These are phyloP conservation scores for Hippoglossus stenolepis DNA, from an alignment of 2,113 vertebrate species.

Conservation along the genomic window DNA sequence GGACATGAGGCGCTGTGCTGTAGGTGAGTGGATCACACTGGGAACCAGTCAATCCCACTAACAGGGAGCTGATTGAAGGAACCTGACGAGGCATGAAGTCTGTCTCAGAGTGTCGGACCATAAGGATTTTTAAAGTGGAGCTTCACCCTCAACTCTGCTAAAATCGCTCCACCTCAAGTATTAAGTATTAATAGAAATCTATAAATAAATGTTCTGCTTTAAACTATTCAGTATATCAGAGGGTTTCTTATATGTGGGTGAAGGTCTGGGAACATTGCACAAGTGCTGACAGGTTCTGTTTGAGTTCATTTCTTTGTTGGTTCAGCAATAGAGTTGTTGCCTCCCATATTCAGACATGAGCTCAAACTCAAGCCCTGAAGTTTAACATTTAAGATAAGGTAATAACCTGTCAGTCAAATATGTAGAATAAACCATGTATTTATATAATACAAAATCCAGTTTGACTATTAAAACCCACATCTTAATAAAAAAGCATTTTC, in stretches of 20 bases:
- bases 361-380: too few species aligned
- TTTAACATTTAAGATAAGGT: not conserved
- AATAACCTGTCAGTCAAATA: not conserved
- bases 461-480: too few species aligned
- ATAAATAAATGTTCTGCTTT: constrained; percentile 24
- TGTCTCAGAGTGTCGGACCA: not conserved
- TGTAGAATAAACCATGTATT: not conserved
- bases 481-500: too few species aligned
- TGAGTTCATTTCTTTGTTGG: not conserved
- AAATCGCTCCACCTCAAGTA: constrained; percentile 12
- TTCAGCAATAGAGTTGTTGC: not conserved
- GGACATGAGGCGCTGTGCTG: constrained; percentile 93
- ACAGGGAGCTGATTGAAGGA: too few species aligned
- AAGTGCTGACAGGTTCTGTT: not conserved
- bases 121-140: not conserved
- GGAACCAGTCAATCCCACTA: constrained; percentile 20
- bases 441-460: too few species aligned
- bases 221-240: constrained; percentile 6
- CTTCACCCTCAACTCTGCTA: not conserved
- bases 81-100: not conserved
- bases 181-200: constrained; percentile 41
- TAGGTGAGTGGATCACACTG: constrained; percentile 79
- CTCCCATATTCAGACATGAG: not conserved
- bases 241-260: not conserved
- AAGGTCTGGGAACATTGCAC: not conserved